A percentile compares a stretch with the other conserved stretches of the same genome.
Conservation (phyloP, 2,888 invertebrate genomes). For the Leucoptera coffeella region DNA sequence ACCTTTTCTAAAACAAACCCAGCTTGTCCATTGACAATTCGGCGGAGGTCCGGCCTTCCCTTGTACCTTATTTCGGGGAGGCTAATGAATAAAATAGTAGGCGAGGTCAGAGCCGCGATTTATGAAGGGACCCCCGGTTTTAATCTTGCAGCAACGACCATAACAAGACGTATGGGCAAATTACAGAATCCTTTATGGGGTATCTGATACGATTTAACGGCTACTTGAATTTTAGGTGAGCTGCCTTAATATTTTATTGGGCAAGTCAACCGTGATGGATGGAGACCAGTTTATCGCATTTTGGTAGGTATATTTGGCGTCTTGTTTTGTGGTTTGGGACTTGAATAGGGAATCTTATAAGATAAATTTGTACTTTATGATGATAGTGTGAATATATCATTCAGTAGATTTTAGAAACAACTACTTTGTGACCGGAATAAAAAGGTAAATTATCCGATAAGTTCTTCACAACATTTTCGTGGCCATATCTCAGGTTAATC, state of each 20-base stretch:
- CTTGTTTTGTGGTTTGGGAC: background rate
- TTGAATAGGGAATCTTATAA: too few relatives aligned
- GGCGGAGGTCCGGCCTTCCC: conserved; percentile 21
- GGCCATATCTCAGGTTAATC: too few relatives aligned
- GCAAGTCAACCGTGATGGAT: too few relatives aligned
- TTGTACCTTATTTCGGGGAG: conserved; percentile 26
- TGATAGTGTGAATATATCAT: too few relatives aligned
- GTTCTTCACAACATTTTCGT: too few relatives aligned
- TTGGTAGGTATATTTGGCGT: too few relatives aligned
- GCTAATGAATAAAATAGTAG: conserved; percentile 37
- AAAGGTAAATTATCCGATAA: too few relatives aligned
- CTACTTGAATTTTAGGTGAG: conserved; percentile 26
- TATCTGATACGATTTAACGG: conserved; percentile 33
- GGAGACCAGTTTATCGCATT: too few relatives aligned
- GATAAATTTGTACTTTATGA: too few relatives aligned
- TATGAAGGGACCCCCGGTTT: conserved; percentile 45
- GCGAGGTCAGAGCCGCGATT: conserved; percentile 33
- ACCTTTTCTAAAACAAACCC: conserved; percentile 4
- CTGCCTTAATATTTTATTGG: conserved; percentile 28
- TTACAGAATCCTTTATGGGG: conserved; percentile 45
- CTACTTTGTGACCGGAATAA: too few relatives aligned
- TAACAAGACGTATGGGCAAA: conserved; percentile 48
- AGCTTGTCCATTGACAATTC: conserved; percentile 26
- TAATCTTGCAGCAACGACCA: conserved; percentile 43
- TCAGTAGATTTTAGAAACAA: too few relatives aligned